These are phyloP conservation scores for Nasonovia ribisnigri DNA, from an alignment of 2,888 invertebrate species.

Conservation along the genomic window DNA sequence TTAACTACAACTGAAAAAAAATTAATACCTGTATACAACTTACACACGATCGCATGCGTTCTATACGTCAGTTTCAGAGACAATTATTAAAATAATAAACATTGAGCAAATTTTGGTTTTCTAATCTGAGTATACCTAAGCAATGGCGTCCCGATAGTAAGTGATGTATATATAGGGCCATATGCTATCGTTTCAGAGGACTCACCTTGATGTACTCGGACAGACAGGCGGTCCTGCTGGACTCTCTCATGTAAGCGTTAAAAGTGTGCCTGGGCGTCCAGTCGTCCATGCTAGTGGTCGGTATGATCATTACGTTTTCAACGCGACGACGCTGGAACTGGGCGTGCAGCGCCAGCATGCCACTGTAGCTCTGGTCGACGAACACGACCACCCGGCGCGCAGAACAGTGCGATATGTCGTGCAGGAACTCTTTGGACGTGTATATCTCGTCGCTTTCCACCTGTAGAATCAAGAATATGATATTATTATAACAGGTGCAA, in stretches of 20 bases:
- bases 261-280: conserved; percentile 60
- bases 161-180: too few relatives aligned
- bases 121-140: too few relatives aligned
- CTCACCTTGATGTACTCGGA: conserved; percentile 51
- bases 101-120: too few relatives aligned
- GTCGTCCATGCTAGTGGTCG: conserved; percentile 35
- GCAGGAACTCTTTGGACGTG: conserved; percentile 71
- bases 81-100: too few relatives aligned
- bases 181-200: background rate
- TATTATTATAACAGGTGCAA: background rate
- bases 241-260: conserved; percentile 52
- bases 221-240: conserved; percentile 21
- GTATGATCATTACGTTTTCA: conserved; percentile 67
- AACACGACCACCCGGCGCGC: conserved; percentile 72
- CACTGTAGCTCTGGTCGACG: conserved; percentile 72
- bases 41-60: too few relatives aligned
- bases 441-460: conserved; percentile 71
- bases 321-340: conserved; percentile 68
- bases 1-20: too few relatives aligned
- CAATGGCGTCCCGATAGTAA: too few relatives aligned
- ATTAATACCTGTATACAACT: too few relatives aligned
- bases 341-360: conserved; percentile 69
- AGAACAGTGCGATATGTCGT: conserved; percentile 71
- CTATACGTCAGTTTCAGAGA: too few relatives aligned
- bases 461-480: conserved; percentile 67